These are phyloP conservation scores for Rhinoraja longicauda DNA, from an alignment of 2,797 vertebrate genomes.

Conservation along the genomic window DNA sequence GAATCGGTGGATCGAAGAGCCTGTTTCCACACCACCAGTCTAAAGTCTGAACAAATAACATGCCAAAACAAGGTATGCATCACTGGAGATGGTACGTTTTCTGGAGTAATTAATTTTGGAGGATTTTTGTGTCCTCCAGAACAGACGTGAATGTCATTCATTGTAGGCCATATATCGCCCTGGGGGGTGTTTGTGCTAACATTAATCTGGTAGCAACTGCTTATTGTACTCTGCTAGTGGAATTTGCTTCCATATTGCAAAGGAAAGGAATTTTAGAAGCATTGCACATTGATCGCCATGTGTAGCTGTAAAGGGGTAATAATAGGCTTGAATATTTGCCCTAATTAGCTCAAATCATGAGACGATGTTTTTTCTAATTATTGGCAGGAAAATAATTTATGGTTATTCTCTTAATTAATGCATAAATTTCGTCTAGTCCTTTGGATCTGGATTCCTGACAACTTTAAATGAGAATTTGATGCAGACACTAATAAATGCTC, in stretches of 20 bases:
- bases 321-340: no score
- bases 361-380: neutral
- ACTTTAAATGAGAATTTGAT: neutral
- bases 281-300: no score
- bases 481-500: neutral
- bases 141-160: neutral
- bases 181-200: no score
- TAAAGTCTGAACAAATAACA: no score
- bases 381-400: neutral
- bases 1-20: no score
- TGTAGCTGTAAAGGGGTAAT: no score
- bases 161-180: neutral
- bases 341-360: neutral
- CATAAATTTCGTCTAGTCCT: neutral
- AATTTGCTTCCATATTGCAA: no score
- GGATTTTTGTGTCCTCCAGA: neutral
- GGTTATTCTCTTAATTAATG: neutral
- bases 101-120: neutral
- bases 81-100: neutral
- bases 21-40: no score
- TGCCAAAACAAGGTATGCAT: no score
- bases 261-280: no score
- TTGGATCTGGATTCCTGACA: neutral
- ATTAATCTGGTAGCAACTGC: no score
- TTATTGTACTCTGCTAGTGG: no score